A percentile compares a stretch with the other conserved stretches of the same genome.
phyloP scores from a whole-genome alignment of 2,888 invertebrate species.

The Hoplodrina ambigua region DNA sequence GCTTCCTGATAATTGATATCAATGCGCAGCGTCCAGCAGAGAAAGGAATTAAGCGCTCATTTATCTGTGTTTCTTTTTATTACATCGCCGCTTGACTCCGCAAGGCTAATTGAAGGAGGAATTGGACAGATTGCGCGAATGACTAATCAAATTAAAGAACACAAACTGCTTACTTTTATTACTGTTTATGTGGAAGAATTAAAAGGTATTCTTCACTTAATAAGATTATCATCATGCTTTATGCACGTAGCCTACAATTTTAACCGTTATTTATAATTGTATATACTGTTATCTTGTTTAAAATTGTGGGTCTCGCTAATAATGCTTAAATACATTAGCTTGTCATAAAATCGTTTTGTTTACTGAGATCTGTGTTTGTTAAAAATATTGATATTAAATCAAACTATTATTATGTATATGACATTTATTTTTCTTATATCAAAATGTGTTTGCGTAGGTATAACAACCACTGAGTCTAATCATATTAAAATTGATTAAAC shows the following conservation, averaged over 20 bases:
- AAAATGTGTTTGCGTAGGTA: neutral
- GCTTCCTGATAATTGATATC: conserved; percentile 88
- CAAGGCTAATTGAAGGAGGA: conserved; percentile 65
- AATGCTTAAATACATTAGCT: neutral
- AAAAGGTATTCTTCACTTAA: neutral
- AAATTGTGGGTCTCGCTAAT: neutral
- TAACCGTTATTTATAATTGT: neutral
- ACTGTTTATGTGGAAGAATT: conserved; percentile 26
- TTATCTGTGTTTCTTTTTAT: conserved; percentile 79
- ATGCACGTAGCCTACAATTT: neutral
- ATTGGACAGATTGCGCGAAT: conserved; percentile 65
- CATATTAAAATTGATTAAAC: conserved; percentile 39
- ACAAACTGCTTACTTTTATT: conserved; percentile 56
- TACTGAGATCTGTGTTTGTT: neutral
- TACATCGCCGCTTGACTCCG: conserved; percentile 76
- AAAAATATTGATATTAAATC: neutral
- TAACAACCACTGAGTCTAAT: conserved; percentile 1
- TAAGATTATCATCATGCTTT: neutral
- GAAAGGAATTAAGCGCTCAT: conserved; percentile 81
- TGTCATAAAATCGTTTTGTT: neutral
- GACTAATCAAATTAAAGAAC: conserved; percentile 66
- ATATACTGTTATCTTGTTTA: neutral
- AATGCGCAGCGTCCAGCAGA: conserved; percentile 80
- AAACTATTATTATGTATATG: neutral
- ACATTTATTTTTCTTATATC: neutral